These are phyloP conservation scores for Rugalucina vietnamica DNA, from an alignment of 2,888 invertebrate species.

Conservation along the genomic window DNA sequence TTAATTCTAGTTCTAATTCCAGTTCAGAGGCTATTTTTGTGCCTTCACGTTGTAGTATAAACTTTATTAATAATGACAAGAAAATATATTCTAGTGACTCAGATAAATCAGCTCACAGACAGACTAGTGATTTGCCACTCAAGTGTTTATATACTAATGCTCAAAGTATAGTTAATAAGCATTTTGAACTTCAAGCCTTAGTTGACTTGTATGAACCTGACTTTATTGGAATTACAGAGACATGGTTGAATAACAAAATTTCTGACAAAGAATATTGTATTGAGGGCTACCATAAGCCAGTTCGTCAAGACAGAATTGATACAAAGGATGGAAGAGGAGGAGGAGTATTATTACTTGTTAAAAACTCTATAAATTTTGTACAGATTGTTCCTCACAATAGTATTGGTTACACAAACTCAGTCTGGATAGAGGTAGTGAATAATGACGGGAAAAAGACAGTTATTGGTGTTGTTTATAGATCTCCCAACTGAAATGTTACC, in stretches of 20 bases:
- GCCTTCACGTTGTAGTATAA: too few species aligned
- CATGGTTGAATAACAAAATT: conserved; percentile 13
- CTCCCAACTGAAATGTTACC: neutral
- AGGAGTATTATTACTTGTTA: neutral
- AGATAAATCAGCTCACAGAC: too few species aligned
- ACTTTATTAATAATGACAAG: too few species aligned
- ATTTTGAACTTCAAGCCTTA: neutral
- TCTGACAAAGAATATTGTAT: conserved; percentile 1
- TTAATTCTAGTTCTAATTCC: too few species aligned
- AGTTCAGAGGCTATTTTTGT: too few species aligned
- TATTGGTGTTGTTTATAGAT: conserved; percentile 18
- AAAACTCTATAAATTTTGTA: neutral
- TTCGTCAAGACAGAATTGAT: conserved; percentile 11
- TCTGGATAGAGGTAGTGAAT: neutral
- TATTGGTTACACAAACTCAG: neutral
- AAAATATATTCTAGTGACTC: too few species aligned
- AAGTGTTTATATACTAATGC: conserved; percentile 15
- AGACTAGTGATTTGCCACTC: too few species aligned
- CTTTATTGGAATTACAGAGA: conserved; percentile 5
- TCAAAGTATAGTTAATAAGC: conserved; percentile 20
- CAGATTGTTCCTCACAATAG: neutral
- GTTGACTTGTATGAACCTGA: neutral
- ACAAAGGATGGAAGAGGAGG: conserved; percentile 27
- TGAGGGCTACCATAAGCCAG: neutral
- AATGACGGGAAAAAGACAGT: neutral